phyloP scores from a whole-genome alignment of 92 coral and sea anemone genomes.

The Ricordea florida region DNA sequence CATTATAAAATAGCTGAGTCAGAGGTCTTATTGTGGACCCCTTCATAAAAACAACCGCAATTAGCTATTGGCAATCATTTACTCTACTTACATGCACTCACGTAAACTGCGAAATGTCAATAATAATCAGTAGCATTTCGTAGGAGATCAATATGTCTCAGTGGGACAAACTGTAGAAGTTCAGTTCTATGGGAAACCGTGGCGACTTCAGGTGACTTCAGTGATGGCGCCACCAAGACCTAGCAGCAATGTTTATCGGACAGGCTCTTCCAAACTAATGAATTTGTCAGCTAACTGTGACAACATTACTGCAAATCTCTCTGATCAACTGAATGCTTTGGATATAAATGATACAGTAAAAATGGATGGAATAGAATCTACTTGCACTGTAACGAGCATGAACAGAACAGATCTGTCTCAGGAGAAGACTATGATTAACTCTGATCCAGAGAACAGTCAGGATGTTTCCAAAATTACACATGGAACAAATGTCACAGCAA shows the following conservation, averaged over 20 bases:
- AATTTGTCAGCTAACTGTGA: not conserved
- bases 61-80: too few relatives aligned
- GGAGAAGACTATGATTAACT: too few relatives aligned
- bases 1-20: too few relatives aligned
- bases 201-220: slow-evolving; percentile 64
- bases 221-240: not conserved
- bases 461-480: too few relatives aligned
- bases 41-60: too few relatives aligned
- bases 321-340: not conserved
- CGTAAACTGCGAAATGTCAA: too few relatives aligned
- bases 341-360: not conserved
- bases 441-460: too few relatives aligned
- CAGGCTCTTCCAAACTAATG: not conserved
- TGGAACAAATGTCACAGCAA: not conserved
- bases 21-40: too few relatives aligned
- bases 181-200: slow-evolving; percentile 79
- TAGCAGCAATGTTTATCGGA: not conserved
- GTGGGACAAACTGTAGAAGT: slow-evolving; percentile 63
- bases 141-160: slow-evolving; percentile 72
- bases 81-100: too few relatives aligned
- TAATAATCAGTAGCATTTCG: slow-evolving; percentile 7
- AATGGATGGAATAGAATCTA: not conserved
- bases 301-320: not conserved
- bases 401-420: too few relatives aligned
- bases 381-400: too few relatives aligned